Evolutionary conservation across 2,888 invertebrate species (phyloP).

Genomic region (Prostheceraeus crozeri): DNA sequence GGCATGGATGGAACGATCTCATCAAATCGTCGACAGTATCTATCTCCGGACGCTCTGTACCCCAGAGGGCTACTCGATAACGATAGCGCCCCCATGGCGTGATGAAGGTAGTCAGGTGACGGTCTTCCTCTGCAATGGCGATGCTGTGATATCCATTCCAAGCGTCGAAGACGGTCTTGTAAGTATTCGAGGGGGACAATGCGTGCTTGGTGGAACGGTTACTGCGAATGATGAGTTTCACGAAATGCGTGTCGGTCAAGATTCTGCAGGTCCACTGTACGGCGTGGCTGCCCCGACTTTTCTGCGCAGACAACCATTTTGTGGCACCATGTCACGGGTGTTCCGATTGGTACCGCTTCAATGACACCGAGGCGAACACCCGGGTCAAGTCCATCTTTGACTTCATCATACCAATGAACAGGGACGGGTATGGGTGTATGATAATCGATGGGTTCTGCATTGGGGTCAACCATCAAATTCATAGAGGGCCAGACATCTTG

Average conservation of each 20-base stretch:
- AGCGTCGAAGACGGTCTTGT: constrained; percentile 16
- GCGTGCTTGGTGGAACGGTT: constrained; percentile 30
- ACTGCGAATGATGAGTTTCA: constrained; percentile 33
- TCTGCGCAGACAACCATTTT: constrained; percentile 42
- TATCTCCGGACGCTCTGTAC: constrained; percentile 25
- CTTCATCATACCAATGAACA: constrained; percentile 44
- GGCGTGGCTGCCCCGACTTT: constrained; percentile 39
- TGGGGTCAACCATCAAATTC: not conserved
- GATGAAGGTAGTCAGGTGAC: constrained; percentile 42
- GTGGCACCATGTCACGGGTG: constrained; percentile 44
- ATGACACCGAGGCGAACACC: constrained; percentile 43
- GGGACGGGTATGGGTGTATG: constrained; percentile 46
- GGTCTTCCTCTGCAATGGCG: constrained; percentile 35
- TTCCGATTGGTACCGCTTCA: constrained; percentile 43
- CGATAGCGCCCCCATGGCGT: constrained; percentile 15
- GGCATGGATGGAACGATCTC: constrained; percentile 12
- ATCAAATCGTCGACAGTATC: constrained; percentile 19
- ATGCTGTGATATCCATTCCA: constrained; percentile 33
- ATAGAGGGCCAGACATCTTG: not conserved
- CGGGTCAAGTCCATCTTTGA: constrained; percentile 44
- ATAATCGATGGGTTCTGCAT: constrained; percentile 41
- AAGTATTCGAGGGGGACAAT: constrained; percentile 1
- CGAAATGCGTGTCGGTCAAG: constrained; percentile 24
- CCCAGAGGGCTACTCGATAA: constrained; percentile 6
- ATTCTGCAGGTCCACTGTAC: constrained; percentile 40